phyloP scores from a whole-genome alignment of 2,888 invertebrate genomes.

The Homarus gammarus region DNA sequence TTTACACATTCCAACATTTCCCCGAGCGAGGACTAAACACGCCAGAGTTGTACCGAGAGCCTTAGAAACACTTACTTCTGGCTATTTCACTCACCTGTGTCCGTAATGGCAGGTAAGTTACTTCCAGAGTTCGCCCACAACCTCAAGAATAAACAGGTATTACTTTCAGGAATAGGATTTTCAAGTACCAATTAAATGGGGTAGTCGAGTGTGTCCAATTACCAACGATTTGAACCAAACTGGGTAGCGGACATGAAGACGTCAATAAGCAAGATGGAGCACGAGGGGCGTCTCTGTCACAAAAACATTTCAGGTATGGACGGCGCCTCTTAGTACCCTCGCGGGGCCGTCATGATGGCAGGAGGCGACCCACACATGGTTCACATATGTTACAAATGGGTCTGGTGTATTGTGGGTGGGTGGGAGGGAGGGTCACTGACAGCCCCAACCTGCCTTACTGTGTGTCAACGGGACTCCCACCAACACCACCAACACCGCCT shows the following conservation, averaged over 20 bases:
- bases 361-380: neutral
- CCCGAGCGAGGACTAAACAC: no score
- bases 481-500: no score
- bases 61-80: neutral
- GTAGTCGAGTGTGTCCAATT: slow-evolving; percentile 26
- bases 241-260: slow-evolving; percentile 12
- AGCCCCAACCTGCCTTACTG: no score
- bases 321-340: neutral
- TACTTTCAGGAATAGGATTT: neutral
- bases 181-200: slow-evolving; percentile 1
- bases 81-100: neutral
- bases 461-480: no score
- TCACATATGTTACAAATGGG: neutral
- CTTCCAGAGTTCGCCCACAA: neutral
- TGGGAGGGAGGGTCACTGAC: neutral
- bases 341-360: neutral
- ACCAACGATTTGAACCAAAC: slow-evolving; percentile 21
- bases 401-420: neutral
- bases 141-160: neutral
- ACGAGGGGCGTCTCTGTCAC: neutral
- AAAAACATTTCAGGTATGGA: neutral
- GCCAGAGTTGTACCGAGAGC: neutral
- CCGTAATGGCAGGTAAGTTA: neutral
- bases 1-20: no score
- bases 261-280: slow-evolving; percentile 38